Evolutionary conservation across 2,113 vertebrate genomes (phyloP).

Genomic region (Dissostichus mawsoni): DNA sequence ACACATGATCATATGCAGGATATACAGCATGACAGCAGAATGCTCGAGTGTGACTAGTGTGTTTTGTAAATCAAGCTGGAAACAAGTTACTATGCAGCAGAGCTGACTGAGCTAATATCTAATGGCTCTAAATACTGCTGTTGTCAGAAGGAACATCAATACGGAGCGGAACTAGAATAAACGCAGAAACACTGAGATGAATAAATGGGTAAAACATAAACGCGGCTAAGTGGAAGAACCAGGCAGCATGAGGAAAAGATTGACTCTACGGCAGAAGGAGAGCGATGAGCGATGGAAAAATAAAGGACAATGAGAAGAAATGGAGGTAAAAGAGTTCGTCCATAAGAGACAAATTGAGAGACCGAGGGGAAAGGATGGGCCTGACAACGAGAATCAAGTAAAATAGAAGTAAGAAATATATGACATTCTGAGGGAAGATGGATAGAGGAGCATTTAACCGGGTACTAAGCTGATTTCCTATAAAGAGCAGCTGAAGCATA

Average conservation of each 20-base stretch:
- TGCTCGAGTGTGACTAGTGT: background rate
- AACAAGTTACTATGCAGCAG: slow-evolving; percentile 14
- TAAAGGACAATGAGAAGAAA: slow-evolving; percentile 42
- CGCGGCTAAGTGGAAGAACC: slow-evolving; percentile 25
- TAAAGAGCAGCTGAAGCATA: slow-evolving; percentile 22
- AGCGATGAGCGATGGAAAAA: slow-evolving; percentile 54
- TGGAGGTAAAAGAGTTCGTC: slow-evolving; percentile 58
- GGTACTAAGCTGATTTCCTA: slow-evolving; percentile 10
- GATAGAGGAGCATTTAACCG: slow-evolving; percentile 42
- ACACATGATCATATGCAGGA: slow-evolving; percentile 16
- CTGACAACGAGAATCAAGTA: slow-evolving; percentile 36
- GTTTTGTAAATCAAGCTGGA: slow-evolving; percentile 42
- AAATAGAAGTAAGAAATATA: slow-evolving; percentile 33
- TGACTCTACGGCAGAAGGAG: slow-evolving; percentile 41
- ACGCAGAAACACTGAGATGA: slow-evolving; percentile 30
- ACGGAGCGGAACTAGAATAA: slow-evolving; percentile 22
- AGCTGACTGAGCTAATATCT: slow-evolving; percentile 45
- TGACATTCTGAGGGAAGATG: slow-evolving; percentile 40
- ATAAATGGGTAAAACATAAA: slow-evolving; percentile 56
- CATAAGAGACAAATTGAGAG: slow-evolving; percentile 16
- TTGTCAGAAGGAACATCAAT: slow-evolving; percentile 50
- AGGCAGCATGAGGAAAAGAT: slow-evolving; percentile 50
- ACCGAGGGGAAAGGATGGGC: background rate
- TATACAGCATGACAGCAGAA: slow-evolving; percentile 24
- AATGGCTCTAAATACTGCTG: slow-evolving; percentile 44